phyloP scores from a whole-genome alignment of 1,140 invertebrate species.

The Pseudomyrmex flavicornis region DNA sequence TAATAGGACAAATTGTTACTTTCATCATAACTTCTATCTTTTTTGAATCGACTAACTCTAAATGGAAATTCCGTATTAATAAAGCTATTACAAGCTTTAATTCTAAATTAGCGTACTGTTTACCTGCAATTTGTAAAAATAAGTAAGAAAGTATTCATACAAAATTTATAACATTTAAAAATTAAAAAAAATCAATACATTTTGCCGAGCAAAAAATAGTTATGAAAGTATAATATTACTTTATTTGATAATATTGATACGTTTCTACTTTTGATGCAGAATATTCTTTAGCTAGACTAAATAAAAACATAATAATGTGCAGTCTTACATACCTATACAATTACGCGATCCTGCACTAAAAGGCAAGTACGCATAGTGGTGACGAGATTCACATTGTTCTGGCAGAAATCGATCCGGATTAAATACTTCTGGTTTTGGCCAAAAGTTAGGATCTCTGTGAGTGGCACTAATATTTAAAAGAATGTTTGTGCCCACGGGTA shows the following conservation, averaged over 20 bases:
- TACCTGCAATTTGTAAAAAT: slow-evolving; percentile 83
- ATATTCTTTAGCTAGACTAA: too few species aligned
- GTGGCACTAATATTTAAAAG: slow-evolving; percentile 86
- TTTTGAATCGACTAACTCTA: slow-evolving; percentile 79
- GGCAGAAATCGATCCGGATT: slow-evolving; percentile 91
- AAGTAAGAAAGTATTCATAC: too few species aligned
- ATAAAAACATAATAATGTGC: neutral
- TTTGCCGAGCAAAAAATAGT: too few species aligned
- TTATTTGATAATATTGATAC: too few species aligned
- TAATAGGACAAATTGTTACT: too few species aligned
- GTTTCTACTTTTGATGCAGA: too few species aligned
- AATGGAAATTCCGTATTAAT: slow-evolving; percentile 88
- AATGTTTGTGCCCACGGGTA: slow-evolving; percentile 83
- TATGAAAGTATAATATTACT: too few species aligned
- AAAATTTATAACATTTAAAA: neutral
- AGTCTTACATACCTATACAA: slow-evolving; percentile 87
- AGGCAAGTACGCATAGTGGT: slow-evolving; percentile 88
- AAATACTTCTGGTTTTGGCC: slow-evolving; percentile 90
- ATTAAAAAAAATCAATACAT: too few species aligned
- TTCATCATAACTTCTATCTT: slow-evolving; percentile 56
- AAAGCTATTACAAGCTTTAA: slow-evolving; percentile 89
- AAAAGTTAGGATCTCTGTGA: slow-evolving; percentile 89
- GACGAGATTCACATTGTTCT: slow-evolving; percentile 80
- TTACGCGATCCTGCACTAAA: slow-evolving; percentile 91
- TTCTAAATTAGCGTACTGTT: slow-evolving; percentile 93